phyloP scores from a whole-genome alignment of 2,888 invertebrate species.

The Trissonchulus latispiculum region DNA sequence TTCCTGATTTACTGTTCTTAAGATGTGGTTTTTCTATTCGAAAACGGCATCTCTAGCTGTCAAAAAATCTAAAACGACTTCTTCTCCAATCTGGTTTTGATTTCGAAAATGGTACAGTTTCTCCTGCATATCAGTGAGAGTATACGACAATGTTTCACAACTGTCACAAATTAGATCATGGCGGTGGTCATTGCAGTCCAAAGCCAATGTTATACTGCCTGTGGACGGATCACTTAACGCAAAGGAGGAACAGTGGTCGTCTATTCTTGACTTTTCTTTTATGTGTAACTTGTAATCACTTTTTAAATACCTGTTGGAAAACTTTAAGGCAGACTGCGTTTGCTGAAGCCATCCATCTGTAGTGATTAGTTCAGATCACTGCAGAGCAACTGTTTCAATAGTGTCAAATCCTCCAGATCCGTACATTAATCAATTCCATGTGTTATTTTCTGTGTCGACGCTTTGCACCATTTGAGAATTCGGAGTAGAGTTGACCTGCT shows the following conservation, averaged over 20 bases:
- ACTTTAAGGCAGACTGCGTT: background rate
- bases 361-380: background rate
- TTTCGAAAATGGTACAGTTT: background rate
- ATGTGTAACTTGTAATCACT: constrained; percentile 10
- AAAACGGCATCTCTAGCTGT: background rate
- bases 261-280: background rate
- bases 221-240: background rate
- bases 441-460: background rate
- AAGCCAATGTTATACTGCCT: background rate
- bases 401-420: background rate
- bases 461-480: constrained; percentile 8
- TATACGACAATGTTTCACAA: background rate
- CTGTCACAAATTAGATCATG: background rate
- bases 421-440: background rate
- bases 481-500: background rate
- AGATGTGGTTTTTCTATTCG: background rate
- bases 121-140: background rate
- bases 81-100: background rate
- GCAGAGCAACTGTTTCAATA: background rate
- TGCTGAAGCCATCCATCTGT: background rate
- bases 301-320: background rate
- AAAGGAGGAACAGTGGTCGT: background rate
- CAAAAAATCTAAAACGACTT: background rate
- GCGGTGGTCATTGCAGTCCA: background rate
- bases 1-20: constrained; percentile 9